Conservation (phyloP, 2,888 invertebrate genomes). For the Melinaea marsaeus region DNA sequence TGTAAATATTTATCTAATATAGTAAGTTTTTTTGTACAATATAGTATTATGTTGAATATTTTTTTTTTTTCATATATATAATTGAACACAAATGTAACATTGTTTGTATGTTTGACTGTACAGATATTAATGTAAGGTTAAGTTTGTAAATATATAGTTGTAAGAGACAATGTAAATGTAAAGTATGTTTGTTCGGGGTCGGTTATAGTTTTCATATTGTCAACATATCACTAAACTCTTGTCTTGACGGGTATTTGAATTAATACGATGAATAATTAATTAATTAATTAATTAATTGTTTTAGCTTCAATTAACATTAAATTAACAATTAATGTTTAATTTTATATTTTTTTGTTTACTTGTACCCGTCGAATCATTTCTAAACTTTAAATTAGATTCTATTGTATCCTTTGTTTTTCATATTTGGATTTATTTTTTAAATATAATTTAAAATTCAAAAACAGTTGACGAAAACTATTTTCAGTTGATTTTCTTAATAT, state of each 20-base stretch:
- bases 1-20: constrained; percentile 27
- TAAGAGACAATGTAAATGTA: constrained; percentile 45
- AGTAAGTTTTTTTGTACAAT: constrained; percentile 24
- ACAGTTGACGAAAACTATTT: not conserved
- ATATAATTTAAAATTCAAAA: not conserved
- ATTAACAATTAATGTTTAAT: too few relatives aligned
- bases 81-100: constrained; percentile 26
- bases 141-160: constrained; percentile 64
- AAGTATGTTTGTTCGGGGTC: constrained; percentile 39
- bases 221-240: constrained; percentile 37
- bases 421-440: not conserved
- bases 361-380: not conserved
- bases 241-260: constrained; percentile 10
- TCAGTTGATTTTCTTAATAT: not conserved
- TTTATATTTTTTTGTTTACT: not conserved
- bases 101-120: constrained; percentile 36
- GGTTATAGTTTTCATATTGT: constrained; percentile 34
- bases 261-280: constrained; percentile 1
- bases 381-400: not conserved
- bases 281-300: not conserved
- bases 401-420: not conserved
- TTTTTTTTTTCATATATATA: constrained; percentile 9
- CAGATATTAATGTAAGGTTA: constrained; percentile 42
- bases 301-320: not conserved
- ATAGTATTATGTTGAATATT: constrained; percentile 21